Percentiles rank a stretch among this genome's conserved stretches.
Evolutionary conservation across 1,140 invertebrate genomes (phyloP).

Genomic region (Plectrocnemia conspersa): DNA sequence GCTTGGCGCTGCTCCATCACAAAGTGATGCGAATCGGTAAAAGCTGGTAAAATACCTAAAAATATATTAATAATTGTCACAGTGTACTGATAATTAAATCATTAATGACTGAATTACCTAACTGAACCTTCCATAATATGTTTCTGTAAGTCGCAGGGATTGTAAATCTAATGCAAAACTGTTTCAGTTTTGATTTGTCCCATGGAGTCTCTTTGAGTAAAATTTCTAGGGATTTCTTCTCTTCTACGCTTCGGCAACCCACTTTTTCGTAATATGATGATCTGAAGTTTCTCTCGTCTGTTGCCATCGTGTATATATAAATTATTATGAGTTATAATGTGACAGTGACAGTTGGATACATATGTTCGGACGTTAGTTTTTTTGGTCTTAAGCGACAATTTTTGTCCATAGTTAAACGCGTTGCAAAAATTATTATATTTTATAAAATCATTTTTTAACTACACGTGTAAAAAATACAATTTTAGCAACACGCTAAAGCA

Average conservation of each 20-base stretch:
- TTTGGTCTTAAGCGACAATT: background rate
- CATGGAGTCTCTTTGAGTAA: conserved; percentile 81
- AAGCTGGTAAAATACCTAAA: conserved; percentile 67
- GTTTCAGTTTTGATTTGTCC: conserved; percentile 74
- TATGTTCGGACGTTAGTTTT: too few species aligned
- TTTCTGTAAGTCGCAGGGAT: conserved; percentile 76
- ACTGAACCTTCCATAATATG: conserved; percentile 80
- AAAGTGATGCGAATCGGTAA: conserved; percentile 68
- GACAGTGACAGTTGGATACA: too few species aligned
- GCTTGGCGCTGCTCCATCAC: conserved; percentile 65
- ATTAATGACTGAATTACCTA: conserved; percentile 52
- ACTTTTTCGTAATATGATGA: conserved; percentile 88
- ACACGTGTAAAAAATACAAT: too few species aligned
- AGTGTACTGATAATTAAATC: conserved; percentile 13
- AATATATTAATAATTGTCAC: conserved; percentile 23
- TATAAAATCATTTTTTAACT: too few species aligned
- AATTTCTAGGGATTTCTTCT: conserved; percentile 90
- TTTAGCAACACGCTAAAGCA: background rate
- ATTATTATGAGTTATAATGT: too few species aligned
- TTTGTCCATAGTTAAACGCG: background rate
- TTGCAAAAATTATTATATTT: background rate
- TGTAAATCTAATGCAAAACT: conserved; percentile 78
- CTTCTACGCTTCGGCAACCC: conserved; percentile 83
- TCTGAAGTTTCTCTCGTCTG: conserved; percentile 81
- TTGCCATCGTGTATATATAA: conserved; percentile 41